A percentile compares a stretch with the other conserved stretches of the same genome.
Evolutionary conservation across 2,797 vertebrate species (phyloP).

Genomic region (Telmatherina bonti): DNA sequence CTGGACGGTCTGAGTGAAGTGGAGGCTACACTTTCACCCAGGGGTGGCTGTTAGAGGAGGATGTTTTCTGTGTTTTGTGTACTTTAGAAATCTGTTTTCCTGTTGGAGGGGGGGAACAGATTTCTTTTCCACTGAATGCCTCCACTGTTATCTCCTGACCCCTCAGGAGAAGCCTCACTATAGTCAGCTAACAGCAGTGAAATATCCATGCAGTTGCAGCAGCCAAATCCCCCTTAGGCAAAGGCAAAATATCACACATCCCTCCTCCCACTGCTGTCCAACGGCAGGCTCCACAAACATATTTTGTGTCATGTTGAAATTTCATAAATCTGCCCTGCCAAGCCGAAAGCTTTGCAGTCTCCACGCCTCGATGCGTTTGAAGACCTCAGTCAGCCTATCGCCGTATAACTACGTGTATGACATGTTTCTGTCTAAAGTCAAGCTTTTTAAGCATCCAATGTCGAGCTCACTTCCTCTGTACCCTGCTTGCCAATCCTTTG

Average conservation of each 20-base stretch:
- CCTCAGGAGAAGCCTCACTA: slow-evolving; percentile 58
- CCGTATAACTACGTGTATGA: slow-evolving; percentile 51
- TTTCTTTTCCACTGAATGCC: slow-evolving; percentile 50
- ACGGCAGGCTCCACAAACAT: slow-evolving; percentile 58
- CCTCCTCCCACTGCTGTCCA: slow-evolving; percentile 26
- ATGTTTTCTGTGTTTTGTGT: slow-evolving; percentile 44
- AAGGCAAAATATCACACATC: slow-evolving; percentile 48
- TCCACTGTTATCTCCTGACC: slow-evolving; percentile 47
- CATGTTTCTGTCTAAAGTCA: slow-evolving; percentile 63
- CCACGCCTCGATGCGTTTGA: slow-evolving; percentile 52
- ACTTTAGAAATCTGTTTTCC: slow-evolving; percentile 50
- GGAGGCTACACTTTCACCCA: slow-evolving; percentile 39
- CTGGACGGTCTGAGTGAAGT: slow-evolving; percentile 47
- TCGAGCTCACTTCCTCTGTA: slow-evolving; percentile 43
- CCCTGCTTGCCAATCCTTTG: slow-evolving; percentile 48
- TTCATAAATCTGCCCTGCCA: slow-evolving; percentile 60
- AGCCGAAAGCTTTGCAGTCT: slow-evolving; percentile 54
- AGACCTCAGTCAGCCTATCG: slow-evolving; percentile 52
- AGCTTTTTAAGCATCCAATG: slow-evolving; percentile 40
- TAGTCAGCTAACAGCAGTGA: slow-evolving; percentile 65
- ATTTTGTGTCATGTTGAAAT: slow-evolving; percentile 64
- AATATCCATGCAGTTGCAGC: slow-evolving; percentile 64
- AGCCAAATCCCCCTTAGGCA: slow-evolving; percentile 68
- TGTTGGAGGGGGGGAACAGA: slow-evolving; percentile 16
- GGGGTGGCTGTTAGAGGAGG: slow-evolving; percentile 41